These are phyloP conservation scores for Tanypteryx hageni DNA, from an alignment of 2,888 invertebrate species.

Conservation along the genomic window DNA sequence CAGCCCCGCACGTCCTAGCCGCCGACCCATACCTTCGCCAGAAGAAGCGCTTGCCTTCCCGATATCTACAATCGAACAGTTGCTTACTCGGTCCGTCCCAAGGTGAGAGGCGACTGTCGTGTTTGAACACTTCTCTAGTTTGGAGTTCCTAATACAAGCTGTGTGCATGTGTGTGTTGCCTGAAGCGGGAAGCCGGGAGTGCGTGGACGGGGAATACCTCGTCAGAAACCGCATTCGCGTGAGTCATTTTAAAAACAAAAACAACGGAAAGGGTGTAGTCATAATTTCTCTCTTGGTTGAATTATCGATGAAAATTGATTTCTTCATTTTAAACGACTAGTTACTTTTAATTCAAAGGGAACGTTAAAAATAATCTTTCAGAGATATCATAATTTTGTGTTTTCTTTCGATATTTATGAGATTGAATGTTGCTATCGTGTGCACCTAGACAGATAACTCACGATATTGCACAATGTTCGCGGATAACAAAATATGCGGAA, in stretches of 20 bases:
- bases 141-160: background rate
- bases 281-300: no score
- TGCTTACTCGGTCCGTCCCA: background rate
- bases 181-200: background rate
- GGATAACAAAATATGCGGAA: no score
- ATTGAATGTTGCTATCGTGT: no score
- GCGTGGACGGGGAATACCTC: background rate
- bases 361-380: no score
- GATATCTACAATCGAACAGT: constrained; percentile 3
- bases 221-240: background rate
- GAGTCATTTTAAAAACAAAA: background rate
- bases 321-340: no score
- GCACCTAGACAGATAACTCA: no score
- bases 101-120: background rate
- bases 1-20: background rate
- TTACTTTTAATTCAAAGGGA: no score
- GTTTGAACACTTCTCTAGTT: background rate
- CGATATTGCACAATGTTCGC: no score
- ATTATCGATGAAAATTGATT: no score
- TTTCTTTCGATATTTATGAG: no score
- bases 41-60: background rate
- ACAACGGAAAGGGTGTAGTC: no score
- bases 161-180: background rate
- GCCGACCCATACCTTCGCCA: background rate
- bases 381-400: no score